These are phyloP conservation scores for Malurus cyaneus DNA, from an alignment of 2,113 vertebrate species.

Conservation along the genomic window DNA sequence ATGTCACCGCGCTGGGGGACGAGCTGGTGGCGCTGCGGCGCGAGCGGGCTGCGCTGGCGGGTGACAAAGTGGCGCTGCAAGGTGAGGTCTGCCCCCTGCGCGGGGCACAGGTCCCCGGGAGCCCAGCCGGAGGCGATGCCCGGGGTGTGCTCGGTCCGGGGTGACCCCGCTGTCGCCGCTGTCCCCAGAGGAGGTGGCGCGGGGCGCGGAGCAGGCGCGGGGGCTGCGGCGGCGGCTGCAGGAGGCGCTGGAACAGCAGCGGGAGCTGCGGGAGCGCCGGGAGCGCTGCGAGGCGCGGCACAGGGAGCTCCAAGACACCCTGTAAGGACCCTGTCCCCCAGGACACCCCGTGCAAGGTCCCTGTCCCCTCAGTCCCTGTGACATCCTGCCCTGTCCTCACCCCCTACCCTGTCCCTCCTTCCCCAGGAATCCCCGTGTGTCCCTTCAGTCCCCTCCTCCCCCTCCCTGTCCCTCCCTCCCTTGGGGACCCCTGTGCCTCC, in stretches of 20 bases:
- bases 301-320: neutral
- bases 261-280: neutral
- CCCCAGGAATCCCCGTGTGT: neutral
- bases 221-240: neutral
- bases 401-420: too few relatives aligned
- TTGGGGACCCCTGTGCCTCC: neutral
- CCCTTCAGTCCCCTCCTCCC: too few relatives aligned
- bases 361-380: too few relatives aligned
- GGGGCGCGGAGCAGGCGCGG: neutral
- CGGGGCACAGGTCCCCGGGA: too few relatives aligned
- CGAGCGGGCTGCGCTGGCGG: neutral
- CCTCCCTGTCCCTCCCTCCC: neutral
- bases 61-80: neutral
- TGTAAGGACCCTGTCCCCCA: neutral
- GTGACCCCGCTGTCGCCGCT: neutral
- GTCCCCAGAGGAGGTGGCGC: neutral
- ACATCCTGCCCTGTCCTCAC: neutral
- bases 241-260: neutral
- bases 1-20: neutral
- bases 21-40: neutral
- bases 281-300: conserved; percentile 6
- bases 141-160: neutral
- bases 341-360: too few relatives aligned
- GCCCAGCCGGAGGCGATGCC: neutral
- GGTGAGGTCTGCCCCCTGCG: neutral